These are phyloP conservation scores for Callinectes sapidus DNA, from an alignment of 2,888 invertebrate species.

Conservation along the genomic window DNA sequence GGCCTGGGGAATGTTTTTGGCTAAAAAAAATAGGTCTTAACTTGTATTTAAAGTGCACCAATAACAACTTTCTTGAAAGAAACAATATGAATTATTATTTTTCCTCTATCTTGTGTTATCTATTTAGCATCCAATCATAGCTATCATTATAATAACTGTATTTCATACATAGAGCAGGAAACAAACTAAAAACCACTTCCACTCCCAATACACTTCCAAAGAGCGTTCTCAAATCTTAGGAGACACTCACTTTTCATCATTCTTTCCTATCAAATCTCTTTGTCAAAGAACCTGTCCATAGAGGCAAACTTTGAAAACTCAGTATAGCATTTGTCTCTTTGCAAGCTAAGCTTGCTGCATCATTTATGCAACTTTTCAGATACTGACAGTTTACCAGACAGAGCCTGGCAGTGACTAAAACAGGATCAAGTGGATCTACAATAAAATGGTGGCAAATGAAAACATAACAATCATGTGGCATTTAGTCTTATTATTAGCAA, in stretches of 20 bases:
- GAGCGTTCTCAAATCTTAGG: not conserved
- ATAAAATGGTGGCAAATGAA: not conserved
- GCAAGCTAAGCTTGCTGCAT: too few species aligned
- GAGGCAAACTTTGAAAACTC: too few species aligned
- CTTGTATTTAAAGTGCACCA: not conserved
- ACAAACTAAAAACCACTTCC: not conserved
- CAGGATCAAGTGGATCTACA: not conserved
- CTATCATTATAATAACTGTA: not conserved
- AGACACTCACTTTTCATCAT: too few species aligned
- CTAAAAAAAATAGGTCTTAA: slow-evolving; percentile 71
- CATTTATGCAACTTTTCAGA: too few species aligned
- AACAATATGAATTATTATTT: not conserved
- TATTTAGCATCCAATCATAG: not conserved
- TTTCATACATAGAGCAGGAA: not conserved
- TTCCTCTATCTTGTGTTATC: not conserved
- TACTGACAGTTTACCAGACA: too few species aligned
- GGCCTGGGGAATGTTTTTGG: slow-evolving; percentile 77
- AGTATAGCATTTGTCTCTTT: too few species aligned
- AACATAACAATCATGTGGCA: not conserved
- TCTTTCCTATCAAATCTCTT: too few species aligned
- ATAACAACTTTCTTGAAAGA: not conserved
- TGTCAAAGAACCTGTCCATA: too few species aligned
- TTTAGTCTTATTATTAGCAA: not conserved
- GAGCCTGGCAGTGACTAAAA: too few species aligned
- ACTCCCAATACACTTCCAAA: not conserved